Base-by-base conservation (phyloP, 2,113 vertebrate genomes). In the Gallinago jamesoni region DNA sequence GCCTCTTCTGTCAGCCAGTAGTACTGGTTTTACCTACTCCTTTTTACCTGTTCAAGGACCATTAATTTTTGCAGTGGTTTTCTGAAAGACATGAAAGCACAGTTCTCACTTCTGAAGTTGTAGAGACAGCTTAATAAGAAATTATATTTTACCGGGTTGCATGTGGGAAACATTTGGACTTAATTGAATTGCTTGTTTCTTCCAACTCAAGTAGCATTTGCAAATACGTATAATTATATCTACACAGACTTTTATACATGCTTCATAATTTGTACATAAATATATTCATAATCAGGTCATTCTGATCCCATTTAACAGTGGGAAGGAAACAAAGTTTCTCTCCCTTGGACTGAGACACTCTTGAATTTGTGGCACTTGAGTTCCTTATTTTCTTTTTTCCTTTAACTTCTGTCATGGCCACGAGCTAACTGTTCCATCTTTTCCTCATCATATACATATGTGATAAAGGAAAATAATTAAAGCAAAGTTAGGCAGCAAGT, bases 111-210 rank as follows among this genome's bases (percentile, higher is more conserved):
- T 79, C 63, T 76, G 68, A 93, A 95, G 77, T 66, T 93, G 41
- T 56, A 77, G 47, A 86, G 50, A 74, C 76, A 80, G 53, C 59
- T 93, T 94, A 92, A 93, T 92, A 92, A 94, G 53, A 94, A 95
- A 95, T 95, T 97, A 48, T 18, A 85, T 88, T 87, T 82, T 55
- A 35, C 78, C 92, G 91, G 87, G 85, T 92, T 96, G 92, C 85
- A 69, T 79, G 75, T 86, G 59, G 79, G 92, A 93, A 90, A 93
- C 90, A 90, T 90, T 94, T 94, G 90, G 85, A 81, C 28, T 95
- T 97, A 94, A 95, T 80, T 92, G 90, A 93, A 94, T 76, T 62
- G 57, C 88, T 95, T 80, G 35, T 92, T 95, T 90, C 94, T 95
- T 93, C 70, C 78, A 94, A 83, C 45, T 90, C 70, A 43, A 91